phyloP scores from a whole-genome alignment of 2,113 vertebrate species.

The Ardeotis arabs region DNA sequence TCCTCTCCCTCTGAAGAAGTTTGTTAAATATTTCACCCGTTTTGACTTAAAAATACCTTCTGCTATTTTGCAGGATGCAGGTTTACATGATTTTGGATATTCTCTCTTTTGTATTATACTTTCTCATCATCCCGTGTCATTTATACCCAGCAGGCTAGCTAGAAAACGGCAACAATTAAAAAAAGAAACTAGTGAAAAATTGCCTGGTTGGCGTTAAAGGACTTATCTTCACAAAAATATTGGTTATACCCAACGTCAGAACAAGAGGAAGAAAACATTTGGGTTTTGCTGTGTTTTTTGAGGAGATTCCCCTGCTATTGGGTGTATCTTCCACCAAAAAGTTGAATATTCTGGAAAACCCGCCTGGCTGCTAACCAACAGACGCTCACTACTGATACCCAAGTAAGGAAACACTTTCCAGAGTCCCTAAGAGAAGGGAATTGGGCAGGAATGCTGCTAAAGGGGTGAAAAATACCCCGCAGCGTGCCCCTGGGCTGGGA shows the following conservation, averaged over 20 bases:
- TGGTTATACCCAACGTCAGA: neutral
- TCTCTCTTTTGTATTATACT: neutral
- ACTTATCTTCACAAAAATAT: neutral
- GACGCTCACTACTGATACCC: rapidly evolving
- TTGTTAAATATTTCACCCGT: slow-evolving; percentile 61
- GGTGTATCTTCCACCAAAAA: neutral
- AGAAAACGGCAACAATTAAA: neutral
- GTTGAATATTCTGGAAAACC: neutral
- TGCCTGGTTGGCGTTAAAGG: neutral
- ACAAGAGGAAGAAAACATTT: neutral
- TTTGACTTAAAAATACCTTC: neutral
- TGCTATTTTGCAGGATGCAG: neutral
- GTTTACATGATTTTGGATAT: rapidly evolving
- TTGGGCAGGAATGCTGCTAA: neutral
- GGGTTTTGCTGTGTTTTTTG: neutral
- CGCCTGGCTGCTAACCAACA: rapidly evolving
- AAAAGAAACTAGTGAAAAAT: neutral
- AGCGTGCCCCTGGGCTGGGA: rapidly evolving
- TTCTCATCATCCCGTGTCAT: neutral
- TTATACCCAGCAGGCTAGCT: neutral
- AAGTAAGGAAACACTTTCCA: neutral
- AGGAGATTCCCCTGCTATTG: rapidly evolving
- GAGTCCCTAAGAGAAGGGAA: rapidly evolving
- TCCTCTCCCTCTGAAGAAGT: slow-evolving; percentile 31
- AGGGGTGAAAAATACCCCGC: neutral